Percentiles rank a stretch among this genome's conserved stretches.
Conservation (phyloP, 1,140 invertebrate species). For the Vollenhovia emeryi region DNA sequence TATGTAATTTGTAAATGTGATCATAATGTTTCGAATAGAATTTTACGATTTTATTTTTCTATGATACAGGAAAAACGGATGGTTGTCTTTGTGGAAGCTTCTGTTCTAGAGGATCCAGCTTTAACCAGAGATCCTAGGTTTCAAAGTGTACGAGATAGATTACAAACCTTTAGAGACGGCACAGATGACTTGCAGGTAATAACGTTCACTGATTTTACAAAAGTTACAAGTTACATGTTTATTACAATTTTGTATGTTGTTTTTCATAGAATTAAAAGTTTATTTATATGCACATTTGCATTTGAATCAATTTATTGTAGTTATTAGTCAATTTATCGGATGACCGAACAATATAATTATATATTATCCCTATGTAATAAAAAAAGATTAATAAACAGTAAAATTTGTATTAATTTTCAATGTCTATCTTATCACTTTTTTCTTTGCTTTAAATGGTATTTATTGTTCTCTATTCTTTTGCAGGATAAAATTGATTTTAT, state of each 20-base stretch:
- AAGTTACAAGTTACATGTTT: constrained; percentile 67
- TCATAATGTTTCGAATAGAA: neutral
- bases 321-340: constrained; percentile 4
- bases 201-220: neutral
- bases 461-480: neutral
- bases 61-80: constrained; percentile 93
- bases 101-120: constrained; percentile 93
- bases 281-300: neutral
- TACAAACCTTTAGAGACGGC: constrained; percentile 96
- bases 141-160: constrained; percentile 90
- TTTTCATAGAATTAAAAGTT: neutral
- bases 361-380: too few relatives aligned
- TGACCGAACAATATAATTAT: neutral
- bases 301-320: neutral
- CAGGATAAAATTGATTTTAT: constrained; percentile 98
- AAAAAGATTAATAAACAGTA: neutral
- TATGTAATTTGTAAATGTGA: too few relatives aligned
- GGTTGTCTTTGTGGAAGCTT: constrained; percentile 97
- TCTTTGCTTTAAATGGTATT: neutral
- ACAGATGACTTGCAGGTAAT: constrained; percentile 91
- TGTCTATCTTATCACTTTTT: neutral
- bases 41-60: constrained; percentile 44
- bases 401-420: neutral
- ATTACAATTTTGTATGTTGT: neutral
- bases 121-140: constrained; percentile 91